Base-by-base conservation (phyloP, 2,888 invertebrate species). In the Drosophila mimetica region DNA sequence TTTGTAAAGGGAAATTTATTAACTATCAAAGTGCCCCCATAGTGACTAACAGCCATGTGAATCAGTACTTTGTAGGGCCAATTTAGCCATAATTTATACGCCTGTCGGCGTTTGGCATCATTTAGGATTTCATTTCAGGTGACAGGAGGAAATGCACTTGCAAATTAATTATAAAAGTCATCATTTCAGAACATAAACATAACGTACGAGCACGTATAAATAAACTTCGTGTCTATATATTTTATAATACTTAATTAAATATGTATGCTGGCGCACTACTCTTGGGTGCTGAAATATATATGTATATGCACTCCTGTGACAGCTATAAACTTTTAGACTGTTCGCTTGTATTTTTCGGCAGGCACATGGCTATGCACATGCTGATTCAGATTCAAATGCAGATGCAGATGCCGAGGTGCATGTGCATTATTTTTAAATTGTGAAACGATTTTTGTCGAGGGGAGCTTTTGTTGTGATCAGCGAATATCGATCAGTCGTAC, bases 381-480 rank as follows among this genome's bases (percentile, higher is more conserved):
- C 73, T 37, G 44, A 37, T 51, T 37, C 32, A 36, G 44, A 22
- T 42, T 44, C 32, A 11, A 18, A 39, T 39, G 18, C 14, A 14
- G 41, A 39, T 39, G 18, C 14, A 14, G 41, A 41, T 13, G 28
- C 46, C 59, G 54, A 74, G 80, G 65, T 77, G 78, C 86, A 85
- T 79, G 79, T 82, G 82, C 80, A 83, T 76, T 81, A 86, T 86
- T 86, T 81, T 83, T 81, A 81, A 80, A 77, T 83, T 82, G 70
- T 74, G 67, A 66, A 76, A 72, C 71, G 72, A 69, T 58, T 72
- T 79, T 81, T 25, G n/a, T 74, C 71, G 51, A 71, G 70, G 71
- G 69, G 67, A 73, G 75, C 77, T 76, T 77, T 85, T 83, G 80
- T 86, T 83, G 80, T 83, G 86, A 83, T 85, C 83, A 76, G 86